Evolutionary conservation across 2,113 vertebrate genomes (phyloP), one percentile per base, ranked within the genome.

Genomic region (Junco hyemalis): DNA sequence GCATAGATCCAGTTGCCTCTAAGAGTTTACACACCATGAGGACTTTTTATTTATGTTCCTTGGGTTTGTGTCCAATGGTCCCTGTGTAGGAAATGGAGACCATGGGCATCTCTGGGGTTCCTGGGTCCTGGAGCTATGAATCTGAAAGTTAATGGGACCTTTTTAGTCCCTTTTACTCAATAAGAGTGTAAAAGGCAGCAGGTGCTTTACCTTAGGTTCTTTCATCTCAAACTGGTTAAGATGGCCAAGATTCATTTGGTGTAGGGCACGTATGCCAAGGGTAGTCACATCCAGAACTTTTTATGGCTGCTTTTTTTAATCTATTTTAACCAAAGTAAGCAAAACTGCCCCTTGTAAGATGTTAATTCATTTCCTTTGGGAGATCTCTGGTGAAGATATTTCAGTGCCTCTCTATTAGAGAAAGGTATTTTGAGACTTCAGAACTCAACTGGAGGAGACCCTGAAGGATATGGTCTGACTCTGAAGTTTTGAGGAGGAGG

Each of bases 11-110:
- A 48, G 13, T 21, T 81, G 38, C 47, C 50, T 78, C 22, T 57
- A 14, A 82, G 26, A 1, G 3, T 5, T 33, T 88, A 12, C 17
- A 28, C 0, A 1, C 4, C 14, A 1, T 25, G 6, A 14, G 14
- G 25, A 24, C 4, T 20, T 22, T 20, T 42, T 19, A 60, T 53
- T 73, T 73, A 12, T 21, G 2, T 3, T 44, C 5, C 23, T 78
- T 54, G 13, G 60, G 12, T 5, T 24, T 70, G 28, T 53, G 15
- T 21, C 19, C 15, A 6, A 1, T 9, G 9, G 6, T 73, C 7
- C 20, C 12, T 28, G 4, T 59, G 25, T 13, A 29, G 56, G 45
- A 51, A 66, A 23, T 2, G 8, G 28, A 78, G 19, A 24, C 16
- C n/a, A 11, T 2, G 42, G 28, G 35, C 1, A 5, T 17, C 20